Conservation (phyloP, 2,797 vertebrate species). For the Micrastur ruficollis region DNA sequence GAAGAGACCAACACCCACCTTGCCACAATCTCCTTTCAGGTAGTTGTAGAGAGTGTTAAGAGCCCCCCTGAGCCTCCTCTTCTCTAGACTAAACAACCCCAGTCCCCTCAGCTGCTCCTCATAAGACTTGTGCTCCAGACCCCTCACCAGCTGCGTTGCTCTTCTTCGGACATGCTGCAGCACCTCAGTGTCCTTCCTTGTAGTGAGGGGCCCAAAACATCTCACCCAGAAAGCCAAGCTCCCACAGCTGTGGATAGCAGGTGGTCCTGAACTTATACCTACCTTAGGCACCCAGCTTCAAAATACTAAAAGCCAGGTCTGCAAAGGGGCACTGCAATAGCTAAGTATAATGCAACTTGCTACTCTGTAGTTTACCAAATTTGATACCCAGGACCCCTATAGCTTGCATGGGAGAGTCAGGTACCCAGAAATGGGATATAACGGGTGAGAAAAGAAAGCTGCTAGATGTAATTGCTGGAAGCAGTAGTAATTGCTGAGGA, state of each 20-base stretch:
- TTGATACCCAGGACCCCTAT: not conserved
- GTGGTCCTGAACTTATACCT: not conserved
- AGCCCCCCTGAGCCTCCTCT: not conserved
- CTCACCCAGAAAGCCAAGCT: not conserved
- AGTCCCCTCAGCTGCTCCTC: not conserved
- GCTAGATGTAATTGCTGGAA: not conserved
- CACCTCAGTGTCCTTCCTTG: not conserved
- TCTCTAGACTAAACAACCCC: not conserved
- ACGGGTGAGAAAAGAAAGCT: not conserved
- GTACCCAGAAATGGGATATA: not conserved
- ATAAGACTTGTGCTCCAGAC: not conserved
- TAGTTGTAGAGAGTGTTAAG: not conserved
- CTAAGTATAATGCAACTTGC: not conserved
- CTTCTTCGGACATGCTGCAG: not conserved
- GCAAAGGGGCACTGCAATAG: not conserved
- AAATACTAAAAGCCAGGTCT: not conserved
- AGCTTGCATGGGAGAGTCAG: not conserved
- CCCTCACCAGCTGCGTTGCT: not conserved
- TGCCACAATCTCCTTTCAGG: not conserved
- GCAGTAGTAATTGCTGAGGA: not conserved
- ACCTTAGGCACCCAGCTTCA: not conserved
- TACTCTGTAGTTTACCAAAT: not conserved
- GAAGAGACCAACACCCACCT: not conserved
- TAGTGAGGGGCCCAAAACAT: not conserved
- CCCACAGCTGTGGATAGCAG: not conserved